Evolutionary conservation across 2,888 invertebrate genomes (phyloP).

Genomic region (Plemyria rubiginata): DNA sequence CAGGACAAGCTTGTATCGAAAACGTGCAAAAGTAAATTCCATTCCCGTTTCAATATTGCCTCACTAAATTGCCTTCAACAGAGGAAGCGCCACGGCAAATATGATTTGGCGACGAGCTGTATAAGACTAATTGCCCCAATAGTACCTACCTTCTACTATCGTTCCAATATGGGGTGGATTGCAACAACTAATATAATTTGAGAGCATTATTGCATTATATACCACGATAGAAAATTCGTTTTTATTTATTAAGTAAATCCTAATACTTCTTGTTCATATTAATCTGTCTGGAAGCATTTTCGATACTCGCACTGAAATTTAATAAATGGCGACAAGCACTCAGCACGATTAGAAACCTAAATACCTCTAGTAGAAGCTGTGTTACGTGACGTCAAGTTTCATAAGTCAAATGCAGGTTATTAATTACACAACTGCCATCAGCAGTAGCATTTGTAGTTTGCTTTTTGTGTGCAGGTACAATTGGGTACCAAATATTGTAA

Average conservation of each 20-base stretch:
- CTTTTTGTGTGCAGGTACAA: slow-evolving; percentile 4
- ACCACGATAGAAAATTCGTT: neutral
- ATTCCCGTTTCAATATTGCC: slow-evolving; percentile 68
- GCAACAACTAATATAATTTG: neutral
- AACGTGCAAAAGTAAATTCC: slow-evolving; percentile 60
- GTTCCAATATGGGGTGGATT: neutral
- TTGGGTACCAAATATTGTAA: slow-evolving; percentile 36
- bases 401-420: slow-evolving; percentile 37
- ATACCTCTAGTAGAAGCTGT: slow-evolving; percentile 7
- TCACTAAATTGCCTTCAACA: slow-evolving; percentile 66
- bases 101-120: slow-evolving; percentile 70
- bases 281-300: slow-evolving; percentile 52
- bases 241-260: slow-evolving; percentile 36
- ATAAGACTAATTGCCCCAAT: slow-evolving; percentile 70
- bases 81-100: slow-evolving; percentile 68
- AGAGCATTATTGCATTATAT: neutral
- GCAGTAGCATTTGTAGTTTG: neutral
- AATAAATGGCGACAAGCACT: slow-evolving; percentile 81
- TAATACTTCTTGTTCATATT: slow-evolving; percentile 46
- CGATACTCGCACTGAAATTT: slow-evolving; percentile 63
- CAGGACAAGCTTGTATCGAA: slow-evolving; percentile 44
- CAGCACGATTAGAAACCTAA: slow-evolving; percentile 65
- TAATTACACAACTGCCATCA: slow-evolving; percentile 18
- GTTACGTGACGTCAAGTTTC: slow-evolving; percentile 26
- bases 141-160: slow-evolving; percentile 5